These are phyloP conservation scores for Chionis minor DNA, from an alignment of 2,113 vertebrate species.

Conservation along the genomic window DNA sequence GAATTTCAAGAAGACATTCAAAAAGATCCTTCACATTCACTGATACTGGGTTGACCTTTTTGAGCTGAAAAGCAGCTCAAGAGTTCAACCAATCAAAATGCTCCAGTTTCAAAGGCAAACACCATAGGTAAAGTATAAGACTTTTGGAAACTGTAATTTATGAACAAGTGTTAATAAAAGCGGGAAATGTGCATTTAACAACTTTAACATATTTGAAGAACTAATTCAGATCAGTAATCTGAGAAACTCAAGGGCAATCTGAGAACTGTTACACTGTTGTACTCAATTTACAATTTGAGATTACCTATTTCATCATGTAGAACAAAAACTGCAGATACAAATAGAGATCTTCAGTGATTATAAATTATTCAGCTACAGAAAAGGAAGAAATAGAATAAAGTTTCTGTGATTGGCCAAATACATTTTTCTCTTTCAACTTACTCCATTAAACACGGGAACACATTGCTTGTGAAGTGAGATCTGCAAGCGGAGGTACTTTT, in stretches of 20 bases:
- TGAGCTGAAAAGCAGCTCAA: not conserved
- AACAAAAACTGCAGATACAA: not conserved
- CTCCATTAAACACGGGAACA: not conserved
- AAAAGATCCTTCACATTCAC: conserved; percentile 82
- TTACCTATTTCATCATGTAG: not conserved
- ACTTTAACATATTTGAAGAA: not conserved
- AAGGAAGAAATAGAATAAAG: not conserved
- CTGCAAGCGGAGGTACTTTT: not conserved
- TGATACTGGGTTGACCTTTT: not conserved
- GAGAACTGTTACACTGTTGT: not conserved
- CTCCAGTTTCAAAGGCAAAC: not conserved
- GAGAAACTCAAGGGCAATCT: not conserved
- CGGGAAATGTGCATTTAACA: not conserved
- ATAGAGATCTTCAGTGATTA: not conserved
- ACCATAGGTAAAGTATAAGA: not conserved
- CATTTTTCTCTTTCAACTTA: not conserved
- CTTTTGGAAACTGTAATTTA: not conserved
- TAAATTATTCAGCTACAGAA: not conserved
- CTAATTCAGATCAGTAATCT: not conserved
- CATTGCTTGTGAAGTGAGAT: not conserved
- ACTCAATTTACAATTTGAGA: not conserved
- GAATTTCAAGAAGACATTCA: conserved; percentile 93
- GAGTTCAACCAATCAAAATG: not conserved
- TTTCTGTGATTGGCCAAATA: not conserved
- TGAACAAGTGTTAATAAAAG: not conserved